phyloP scores from a whole-genome alignment of 2,888 invertebrate species.

The Flexamia atlantica region DNA sequence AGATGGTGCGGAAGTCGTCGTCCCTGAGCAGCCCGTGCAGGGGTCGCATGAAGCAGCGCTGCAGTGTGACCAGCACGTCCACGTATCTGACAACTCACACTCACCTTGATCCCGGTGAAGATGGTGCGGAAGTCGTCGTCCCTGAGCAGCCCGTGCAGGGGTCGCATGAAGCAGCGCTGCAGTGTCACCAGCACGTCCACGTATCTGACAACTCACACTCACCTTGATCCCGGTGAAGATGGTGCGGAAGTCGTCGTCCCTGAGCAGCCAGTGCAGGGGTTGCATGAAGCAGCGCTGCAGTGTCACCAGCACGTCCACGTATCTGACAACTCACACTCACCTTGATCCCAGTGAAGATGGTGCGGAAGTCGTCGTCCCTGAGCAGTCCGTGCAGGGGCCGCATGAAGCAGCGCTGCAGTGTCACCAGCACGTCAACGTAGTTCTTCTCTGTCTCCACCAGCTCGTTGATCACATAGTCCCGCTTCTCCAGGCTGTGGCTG shows the following conservation, averaged over 20 bases:
- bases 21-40: no score
- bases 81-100: background rate
- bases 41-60: no score
- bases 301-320: conserved; percentile 94
- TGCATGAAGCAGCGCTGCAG: conserved; percentile 88
- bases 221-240: conserved; percentile 96
- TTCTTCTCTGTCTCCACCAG: conserved; percentile 98
- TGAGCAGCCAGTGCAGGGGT: conserved; percentile 85
- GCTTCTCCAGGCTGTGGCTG: conserved; percentile 81
- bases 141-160: conserved; percentile 86
- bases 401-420: conserved; percentile 89
- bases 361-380: conserved; percentile 84
- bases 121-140: conserved; percentile 87
- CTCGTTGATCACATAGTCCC: conserved; percentile 96
- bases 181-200: no score
- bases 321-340: conserved; percentile 78
- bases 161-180: conserved; percentile 76
- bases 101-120: conserved; percentile 93
- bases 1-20: no score
- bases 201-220: conserved; percentile 65
- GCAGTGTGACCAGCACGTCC: no score
- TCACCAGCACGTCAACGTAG: conserved; percentile 95
- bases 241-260: conserved; percentile 84
- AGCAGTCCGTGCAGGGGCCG: conserved; percentile 85
- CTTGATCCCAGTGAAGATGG: conserved; percentile 94